A percentile compares a stretch with the other conserved stretches of the same genome.
Evolutionary conservation across 2,797 vertebrate genomes (phyloP).

Genomic region (Poeciliopsis infans): DNA sequence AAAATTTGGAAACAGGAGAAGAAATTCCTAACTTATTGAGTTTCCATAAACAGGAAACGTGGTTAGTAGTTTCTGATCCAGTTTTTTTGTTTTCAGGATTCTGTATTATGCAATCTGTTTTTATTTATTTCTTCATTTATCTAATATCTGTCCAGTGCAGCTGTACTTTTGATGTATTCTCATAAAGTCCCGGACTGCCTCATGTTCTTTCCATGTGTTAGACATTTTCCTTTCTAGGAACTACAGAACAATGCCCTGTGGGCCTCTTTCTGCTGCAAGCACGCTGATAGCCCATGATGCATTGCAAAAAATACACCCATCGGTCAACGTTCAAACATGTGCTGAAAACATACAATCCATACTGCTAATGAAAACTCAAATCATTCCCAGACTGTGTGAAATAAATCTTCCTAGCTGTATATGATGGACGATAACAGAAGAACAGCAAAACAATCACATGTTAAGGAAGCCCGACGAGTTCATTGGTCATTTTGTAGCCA

Average conservation of each 20-base stretch:
- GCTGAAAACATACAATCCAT: slow-evolving; percentile 31
- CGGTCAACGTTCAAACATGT: slow-evolving; percentile 18
- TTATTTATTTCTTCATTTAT: neutral
- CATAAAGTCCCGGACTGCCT: slow-evolving; percentile 9
- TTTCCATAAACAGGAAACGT: neutral
- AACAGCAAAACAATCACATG: slow-evolving; percentile 47
- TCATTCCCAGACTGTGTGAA: slow-evolving; percentile 24
- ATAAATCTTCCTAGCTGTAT: slow-evolving; percentile 16
- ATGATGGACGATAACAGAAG: slow-evolving; percentile 36
- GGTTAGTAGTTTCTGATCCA: neutral
- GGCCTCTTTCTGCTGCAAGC: slow-evolving; percentile 11
- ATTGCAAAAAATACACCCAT: slow-evolving; percentile 47
- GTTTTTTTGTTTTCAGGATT: neutral
- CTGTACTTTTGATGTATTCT: slow-evolving; percentile 2
- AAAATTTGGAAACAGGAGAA: too few relatives aligned
- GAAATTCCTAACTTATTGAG: neutral
- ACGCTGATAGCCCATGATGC: slow-evolving; percentile 33
- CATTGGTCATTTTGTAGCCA: slow-evolving; percentile 27
- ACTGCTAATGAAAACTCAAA: slow-evolving; percentile 38
- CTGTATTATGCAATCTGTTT: neutral
- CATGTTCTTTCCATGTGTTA: slow-evolving; percentile 22
- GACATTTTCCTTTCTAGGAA: slow-evolving; percentile 43
- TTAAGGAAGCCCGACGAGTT: slow-evolving; percentile 15
- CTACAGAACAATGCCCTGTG: slow-evolving; percentile 14
- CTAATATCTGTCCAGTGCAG: neutral